phyloP scores from a whole-genome alignment of 2,113 vertebrate species.

The Theristicus caerulescens region DNA sequence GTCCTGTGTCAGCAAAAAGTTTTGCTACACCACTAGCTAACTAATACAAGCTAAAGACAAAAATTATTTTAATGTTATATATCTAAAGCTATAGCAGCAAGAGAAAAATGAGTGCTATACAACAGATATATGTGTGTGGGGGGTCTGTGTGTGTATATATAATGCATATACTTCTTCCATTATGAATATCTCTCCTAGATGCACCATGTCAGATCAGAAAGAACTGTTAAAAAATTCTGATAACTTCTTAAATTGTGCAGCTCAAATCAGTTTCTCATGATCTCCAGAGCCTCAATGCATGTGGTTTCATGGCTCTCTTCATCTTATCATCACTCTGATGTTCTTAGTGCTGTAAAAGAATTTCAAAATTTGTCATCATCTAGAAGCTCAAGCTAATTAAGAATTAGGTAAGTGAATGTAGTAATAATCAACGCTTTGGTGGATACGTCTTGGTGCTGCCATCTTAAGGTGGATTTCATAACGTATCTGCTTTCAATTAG shows the following conservation, averaged over 20 bases:
- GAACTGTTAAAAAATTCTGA: background rate
- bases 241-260: background rate
- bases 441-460: background rate
- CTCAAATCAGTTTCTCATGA: background rate
- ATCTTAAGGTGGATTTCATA: fast-evolving
- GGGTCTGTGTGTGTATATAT: background rate
- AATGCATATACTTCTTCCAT: background rate
- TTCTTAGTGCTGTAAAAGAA: background rate
- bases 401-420: background rate
- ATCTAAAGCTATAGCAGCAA: background rate
- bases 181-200: background rate
- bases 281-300: background rate
- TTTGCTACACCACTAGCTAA: background rate
- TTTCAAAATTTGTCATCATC: background rate
- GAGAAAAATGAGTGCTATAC: background rate
- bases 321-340: background rate
- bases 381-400: background rate
- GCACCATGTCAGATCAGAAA: background rate
- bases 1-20: background rate
- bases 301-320: background rate
- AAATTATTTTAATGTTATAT: background rate
- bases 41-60: background rate
- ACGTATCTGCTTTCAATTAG: background rate
- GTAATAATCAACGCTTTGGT: background rate
- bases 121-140: no score